A percentile compares a stretch with the other conserved stretches of the same genome.
These are phyloP conservation scores for Catharus fuscescens DNA, from an alignment of 2,113 vertebrate genomes.

Conservation along the genomic window DNA sequence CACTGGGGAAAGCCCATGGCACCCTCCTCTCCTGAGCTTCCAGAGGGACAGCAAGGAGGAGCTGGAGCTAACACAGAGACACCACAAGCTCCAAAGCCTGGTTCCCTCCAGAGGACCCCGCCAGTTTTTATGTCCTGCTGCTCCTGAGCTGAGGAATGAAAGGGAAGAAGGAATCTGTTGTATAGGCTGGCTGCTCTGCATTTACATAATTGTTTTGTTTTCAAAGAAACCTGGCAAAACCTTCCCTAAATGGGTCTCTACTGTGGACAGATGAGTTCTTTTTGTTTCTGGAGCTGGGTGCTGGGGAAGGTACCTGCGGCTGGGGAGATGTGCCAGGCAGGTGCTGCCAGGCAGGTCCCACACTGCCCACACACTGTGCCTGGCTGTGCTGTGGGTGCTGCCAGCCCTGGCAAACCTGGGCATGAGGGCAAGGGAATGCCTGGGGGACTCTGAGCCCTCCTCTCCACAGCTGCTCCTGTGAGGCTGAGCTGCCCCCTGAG, in stretches of 20 bases:
- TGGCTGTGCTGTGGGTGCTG: background rate
- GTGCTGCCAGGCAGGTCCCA: background rate
- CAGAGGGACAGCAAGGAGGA: background rate
- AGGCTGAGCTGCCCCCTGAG: background rate
- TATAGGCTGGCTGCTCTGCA: background rate
- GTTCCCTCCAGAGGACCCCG: background rate
- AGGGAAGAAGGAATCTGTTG: background rate
- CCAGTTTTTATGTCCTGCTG: background rate
- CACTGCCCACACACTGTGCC: rapidly evolving
- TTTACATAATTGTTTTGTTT: background rate
- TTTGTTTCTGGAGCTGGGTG: background rate
- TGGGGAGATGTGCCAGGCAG: background rate
- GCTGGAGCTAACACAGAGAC: background rate
- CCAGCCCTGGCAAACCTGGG: background rate
- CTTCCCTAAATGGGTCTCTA: background rate
- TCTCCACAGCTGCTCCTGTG: rapidly evolving
- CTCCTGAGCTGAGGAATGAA: background rate
- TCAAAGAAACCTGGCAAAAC: background rate
- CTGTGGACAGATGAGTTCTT: background rate
- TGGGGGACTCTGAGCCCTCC: background rate
- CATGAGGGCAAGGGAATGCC: background rate
- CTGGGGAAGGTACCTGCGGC: background rate
- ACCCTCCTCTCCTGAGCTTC: background rate
- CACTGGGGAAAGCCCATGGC: rapidly evolving
- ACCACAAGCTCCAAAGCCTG: background rate